Evolutionary conservation across 2,797 vertebrate species (phyloP).

Genomic region (Lemur catta): DNA sequence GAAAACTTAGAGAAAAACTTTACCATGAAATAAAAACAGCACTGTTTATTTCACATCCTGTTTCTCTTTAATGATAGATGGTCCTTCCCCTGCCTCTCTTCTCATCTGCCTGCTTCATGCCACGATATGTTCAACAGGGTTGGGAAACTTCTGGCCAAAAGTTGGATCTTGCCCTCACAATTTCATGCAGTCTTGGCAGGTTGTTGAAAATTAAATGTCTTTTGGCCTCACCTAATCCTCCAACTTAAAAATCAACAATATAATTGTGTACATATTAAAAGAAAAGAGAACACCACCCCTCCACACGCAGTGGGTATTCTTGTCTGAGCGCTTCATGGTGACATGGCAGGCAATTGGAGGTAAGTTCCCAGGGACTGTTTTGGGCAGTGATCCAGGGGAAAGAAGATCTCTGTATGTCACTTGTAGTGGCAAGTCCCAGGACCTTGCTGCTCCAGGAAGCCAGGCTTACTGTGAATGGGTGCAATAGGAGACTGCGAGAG

Average conservation of each 20-base stretch:
- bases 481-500: fast-evolving
- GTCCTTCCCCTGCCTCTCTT: not conserved
- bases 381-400: not conserved
- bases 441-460: not conserved
- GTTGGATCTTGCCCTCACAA: not conserved
- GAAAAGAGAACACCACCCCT: not conserved
- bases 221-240: constrained; percentile 14
- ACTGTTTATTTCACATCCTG: not conserved
- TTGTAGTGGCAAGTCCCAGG: not conserved
- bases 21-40: not conserved
- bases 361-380: not conserved
- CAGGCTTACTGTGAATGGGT: not conserved
- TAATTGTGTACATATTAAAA: not conserved
- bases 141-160: not conserved
- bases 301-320: not conserved
- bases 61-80: not conserved
- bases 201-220: not conserved
- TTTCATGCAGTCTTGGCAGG: not conserved
- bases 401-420: not conserved
- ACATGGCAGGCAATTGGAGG: not conserved
- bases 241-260: constrained; percentile 39
- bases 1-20: not conserved
- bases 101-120: not conserved
- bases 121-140: not conserved
- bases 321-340: not conserved